Percentiles rank a stretch among this genome's conserved stretches.
Conservation (phyloP, 2,113 vertebrate species). For the Pongo pygmaeus region DNA sequence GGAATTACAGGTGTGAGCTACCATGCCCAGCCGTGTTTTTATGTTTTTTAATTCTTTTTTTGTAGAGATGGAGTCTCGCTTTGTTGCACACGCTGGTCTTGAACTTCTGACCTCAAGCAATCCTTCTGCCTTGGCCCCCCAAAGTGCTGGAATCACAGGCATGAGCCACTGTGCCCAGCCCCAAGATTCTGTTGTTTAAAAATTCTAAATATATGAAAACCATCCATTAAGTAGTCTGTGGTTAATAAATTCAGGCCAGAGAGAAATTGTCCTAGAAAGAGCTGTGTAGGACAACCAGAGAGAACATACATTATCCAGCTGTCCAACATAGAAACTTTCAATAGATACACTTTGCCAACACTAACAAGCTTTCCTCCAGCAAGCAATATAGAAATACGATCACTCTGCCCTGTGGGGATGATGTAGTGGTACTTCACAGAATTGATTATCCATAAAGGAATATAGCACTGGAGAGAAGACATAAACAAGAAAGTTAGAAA, state of each 20-base stretch:
- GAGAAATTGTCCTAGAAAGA: conserved; percentile 65
- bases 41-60: too few relatives aligned
- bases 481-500: conserved; percentile 33
- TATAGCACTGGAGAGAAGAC: not conserved
- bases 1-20: too few relatives aligned
- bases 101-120: too few relatives aligned
- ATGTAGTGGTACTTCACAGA: conserved; percentile 45
- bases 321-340: conserved; percentile 67
- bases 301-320: conserved; percentile 65
- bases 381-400: conserved; percentile 59
- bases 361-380: conserved; percentile 71
- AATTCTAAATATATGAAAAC: conserved; percentile 72
- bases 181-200: conserved; percentile 34
- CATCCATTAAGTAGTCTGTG: conserved; percentile 62
- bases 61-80: too few relatives aligned
- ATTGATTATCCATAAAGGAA: conserved; percentile 57
- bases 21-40: too few relatives aligned
- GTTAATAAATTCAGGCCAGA: conserved; percentile 72
- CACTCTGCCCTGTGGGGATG: conserved; percentile 39
- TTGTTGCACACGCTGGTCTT: too few relatives aligned
- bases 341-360: conserved; percentile 55
- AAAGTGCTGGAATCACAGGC: too few relatives aligned
- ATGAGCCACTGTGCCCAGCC: too few relatives aligned
- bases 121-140: too few relatives aligned
- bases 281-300: conserved; percentile 56